Evolutionary conservation across 2,797 vertebrate species (phyloP), one percentile per base, ranked within the genome.

Genomic region (Corythornis leucogaster): DNA sequence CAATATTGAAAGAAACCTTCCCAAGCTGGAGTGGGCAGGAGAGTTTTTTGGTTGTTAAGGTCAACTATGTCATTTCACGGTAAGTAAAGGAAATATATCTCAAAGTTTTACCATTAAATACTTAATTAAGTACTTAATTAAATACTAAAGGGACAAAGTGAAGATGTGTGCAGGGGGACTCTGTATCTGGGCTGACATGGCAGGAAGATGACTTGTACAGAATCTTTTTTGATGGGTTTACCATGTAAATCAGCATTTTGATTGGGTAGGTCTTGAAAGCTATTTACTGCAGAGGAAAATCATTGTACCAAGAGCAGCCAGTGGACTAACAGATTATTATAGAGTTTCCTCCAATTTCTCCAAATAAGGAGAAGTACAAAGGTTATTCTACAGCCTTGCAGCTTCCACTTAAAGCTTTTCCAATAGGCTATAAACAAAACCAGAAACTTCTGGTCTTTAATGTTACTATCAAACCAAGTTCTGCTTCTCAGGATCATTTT

Each of bases 21-120:
- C 94, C 96, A 80, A 87, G 93, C 85, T 91, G 96, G 81, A 96
- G 62, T 3, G 96, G 94, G 31, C 95, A 95, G 42, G 95, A 98
- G 87, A 97, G 22, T 93, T 96, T 95, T 68, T 95, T 42, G 1
- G 11, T 97, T 89, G 78, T 97, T 58, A 97, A 90, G 2, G 63
- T 97, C 69, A 93, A 92, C 85, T 96, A 97, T 63, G 94, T 93
- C 8, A 91, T 98, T 93, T 97, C 96, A 84, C 96, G 87, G 96
- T 97, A 95, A 97, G 93, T 94, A 59, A 86, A 92, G 81, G 25
- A 78, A 85, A 45, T 62, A 14, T 3, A 40, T 78, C 69, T 80
- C 48, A 28, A 80, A 48, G 5, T 57, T 80, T 54, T 55, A 71
- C 55, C 46, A 66, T 83, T 30, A 91, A 83, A 38, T 38, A 38